Conservation (phyloP, 2,797 vertebrate species). For the Hyperoplus lanceolatus region DNA sequence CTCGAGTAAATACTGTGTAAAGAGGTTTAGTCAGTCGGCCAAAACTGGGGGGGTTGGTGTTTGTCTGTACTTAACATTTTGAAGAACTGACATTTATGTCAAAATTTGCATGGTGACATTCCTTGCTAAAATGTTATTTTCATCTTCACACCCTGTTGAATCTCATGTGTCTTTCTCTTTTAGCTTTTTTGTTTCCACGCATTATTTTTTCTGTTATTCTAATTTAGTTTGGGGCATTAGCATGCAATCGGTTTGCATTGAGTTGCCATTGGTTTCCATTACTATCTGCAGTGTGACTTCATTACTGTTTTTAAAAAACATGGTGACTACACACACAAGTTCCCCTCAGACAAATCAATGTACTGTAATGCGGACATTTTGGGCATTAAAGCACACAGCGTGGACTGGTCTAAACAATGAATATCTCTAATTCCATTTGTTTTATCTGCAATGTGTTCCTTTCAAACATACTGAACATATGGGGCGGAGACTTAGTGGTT, state of each 20-base stretch:
- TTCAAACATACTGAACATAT: slow-evolving; percentile 39
- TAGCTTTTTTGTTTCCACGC: background rate
- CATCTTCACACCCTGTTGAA: slow-evolving; percentile 1
- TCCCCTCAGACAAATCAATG: slow-evolving; percentile 1
- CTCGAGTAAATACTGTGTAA: slow-evolving; percentile 5
- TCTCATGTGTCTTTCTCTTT: slow-evolving; percentile 6
- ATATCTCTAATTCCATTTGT: slow-evolving; percentile 60
- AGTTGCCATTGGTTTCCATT: background rate
- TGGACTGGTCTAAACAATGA: background rate
- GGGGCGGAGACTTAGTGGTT: slow-evolving; percentile 45
- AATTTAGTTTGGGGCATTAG: background rate
- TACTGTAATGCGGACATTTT: slow-evolving; percentile 16
- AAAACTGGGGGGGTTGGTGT: background rate
- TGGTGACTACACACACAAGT: background rate
- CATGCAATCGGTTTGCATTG: background rate
- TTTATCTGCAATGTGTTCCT: slow-evolving; percentile 35
- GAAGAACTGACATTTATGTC: background rate
- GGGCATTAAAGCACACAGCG: slow-evolving; percentile 18
- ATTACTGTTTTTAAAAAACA: background rate
- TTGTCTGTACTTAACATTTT: background rate
- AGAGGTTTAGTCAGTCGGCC: background rate
- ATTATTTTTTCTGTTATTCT: background rate
- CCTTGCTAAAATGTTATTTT: background rate
- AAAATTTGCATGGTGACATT: slow-evolving; percentile 10
- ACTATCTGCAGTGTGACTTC: background rate